Evolutionary conservation across 2,888 invertebrate genomes (phyloP), one percentile per base, ranked within the genome.

Genomic region (Drosophila nigricruria): DNA sequence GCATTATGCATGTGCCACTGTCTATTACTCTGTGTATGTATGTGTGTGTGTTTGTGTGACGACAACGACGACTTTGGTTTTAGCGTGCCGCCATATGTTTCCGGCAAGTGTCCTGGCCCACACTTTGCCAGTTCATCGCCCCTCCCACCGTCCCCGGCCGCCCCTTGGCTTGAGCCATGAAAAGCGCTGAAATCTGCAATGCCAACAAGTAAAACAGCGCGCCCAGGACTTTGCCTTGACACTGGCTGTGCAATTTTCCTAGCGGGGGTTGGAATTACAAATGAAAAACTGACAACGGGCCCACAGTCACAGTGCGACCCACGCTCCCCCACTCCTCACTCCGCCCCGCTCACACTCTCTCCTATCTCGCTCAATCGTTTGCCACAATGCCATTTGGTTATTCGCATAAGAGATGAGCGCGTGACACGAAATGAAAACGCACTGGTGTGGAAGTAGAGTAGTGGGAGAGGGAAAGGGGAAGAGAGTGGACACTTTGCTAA

Each of bases 81-180:
- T 82, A 84, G 86, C 86, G 82, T 82, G 86, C 80, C 74, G 83
- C 84, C 84, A 84, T 84, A 84, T 84, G 84, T 84, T 84, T 84
- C 84, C 84, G 84, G 86, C 86, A 86, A 84, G 83, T 84, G 86
- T 83, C 81, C 82, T 78, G 72, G 65, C 57, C 63, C 56, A 54
- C 40, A 54, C 40, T 32, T 16, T 36, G 18, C 23, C 23, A 27
- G 8, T 60, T n/a, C 18, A n/a, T 16, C 8, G 20, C 9, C 10
- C 40, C 14, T 20, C 23, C 16, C 1, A 3, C 43, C 12, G 1
- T 14, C 36, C 10, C 25, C 18, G 16, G n/a, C 27, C n/a, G 8
- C 47, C 56, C 18, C 49, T 43, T 67, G 47, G 23, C 49, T 43
- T 67, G 47, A 63, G 14, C 65, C 81, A 64, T 79, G 79, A 71